Percentiles rank a stretch among this genome's conserved stretches.
These are phyloP conservation scores for Anorthoa munda DNA, from an alignment of 2,888 invertebrate genomes.

Conservation along the genomic window DNA sequence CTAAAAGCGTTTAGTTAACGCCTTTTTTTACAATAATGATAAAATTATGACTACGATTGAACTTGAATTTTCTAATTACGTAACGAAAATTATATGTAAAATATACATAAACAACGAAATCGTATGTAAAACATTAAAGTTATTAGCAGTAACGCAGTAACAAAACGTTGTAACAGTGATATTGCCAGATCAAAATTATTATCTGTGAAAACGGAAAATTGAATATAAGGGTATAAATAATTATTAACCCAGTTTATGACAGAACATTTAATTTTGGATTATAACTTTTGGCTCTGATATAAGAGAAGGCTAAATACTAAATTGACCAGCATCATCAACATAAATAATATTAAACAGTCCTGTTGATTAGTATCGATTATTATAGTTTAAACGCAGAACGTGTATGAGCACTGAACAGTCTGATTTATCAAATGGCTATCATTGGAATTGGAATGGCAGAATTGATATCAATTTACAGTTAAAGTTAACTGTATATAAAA, in stretches of 20 bases:
- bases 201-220: slow-evolving; percentile 3
- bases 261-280: background rate
- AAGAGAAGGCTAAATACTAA: background rate
- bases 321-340: background rate
- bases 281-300: background rate
- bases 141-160: slow-evolving; percentile 31
- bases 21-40: background rate
- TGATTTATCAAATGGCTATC: no score
- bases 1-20: background rate
- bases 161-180: slow-evolving; percentile 8
- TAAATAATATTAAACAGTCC: background rate
- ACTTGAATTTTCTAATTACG: no score
- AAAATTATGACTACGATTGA: background rate
- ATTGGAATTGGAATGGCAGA: no score
- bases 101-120: background rate
- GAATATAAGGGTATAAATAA: background rate
- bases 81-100: no score
- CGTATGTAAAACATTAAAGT: background rate
- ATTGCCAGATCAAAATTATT: slow-evolving; percentile 36
- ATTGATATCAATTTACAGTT: no score
- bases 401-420: no score
- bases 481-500: no score
- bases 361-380: background rate
- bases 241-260: background rate
- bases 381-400: no score